Evolutionary conservation across 2,113 vertebrate species (phyloP).

Genomic region (Esox niger): DNA sequence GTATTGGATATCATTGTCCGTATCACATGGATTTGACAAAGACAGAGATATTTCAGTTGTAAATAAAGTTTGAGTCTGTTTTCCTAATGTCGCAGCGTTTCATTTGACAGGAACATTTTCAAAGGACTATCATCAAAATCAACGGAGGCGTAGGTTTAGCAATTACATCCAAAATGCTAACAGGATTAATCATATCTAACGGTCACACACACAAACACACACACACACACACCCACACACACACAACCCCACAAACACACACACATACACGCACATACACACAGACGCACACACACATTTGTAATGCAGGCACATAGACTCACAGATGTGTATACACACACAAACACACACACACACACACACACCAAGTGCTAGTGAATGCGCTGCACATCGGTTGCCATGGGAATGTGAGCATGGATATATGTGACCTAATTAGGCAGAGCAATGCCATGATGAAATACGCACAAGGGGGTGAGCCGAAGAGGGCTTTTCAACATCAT

Average conservation of each 20-base stretch:
- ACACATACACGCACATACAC: constrained; percentile 4
- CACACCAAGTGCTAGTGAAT: neutral
- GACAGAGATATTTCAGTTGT: too few relatives aligned
- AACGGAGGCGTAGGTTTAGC: constrained; percentile 8
- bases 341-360: neutral
- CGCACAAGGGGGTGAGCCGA: constrained; percentile 48
- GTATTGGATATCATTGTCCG: too few relatives aligned
- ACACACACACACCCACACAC: constrained; percentile 5
- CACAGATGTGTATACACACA: constrained; percentile 25
- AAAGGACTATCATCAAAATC: neutral
- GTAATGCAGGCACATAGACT: neutral
- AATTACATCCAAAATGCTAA: constrained; percentile 30
- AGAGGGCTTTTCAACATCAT: neutral
- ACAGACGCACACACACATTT: too few relatives aligned
- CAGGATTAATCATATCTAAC: constrained; percentile 46
- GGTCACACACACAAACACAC: constrained; percentile 20
- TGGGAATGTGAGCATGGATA: constrained; percentile 62
- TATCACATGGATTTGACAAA: too few relatives aligned
- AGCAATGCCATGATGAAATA: constrained; percentile 63
- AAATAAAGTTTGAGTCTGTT: too few relatives aligned
- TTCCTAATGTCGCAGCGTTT: neutral
- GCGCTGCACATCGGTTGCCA: constrained; percentile 48
- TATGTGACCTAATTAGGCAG: constrained; percentile 69
- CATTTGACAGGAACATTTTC: neutral
- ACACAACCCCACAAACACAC: too few relatives aligned